Evolutionary conservation across 2,113 vertebrate genomes (phyloP).

Genomic region (Eolophus roseicapilla): DNA sequence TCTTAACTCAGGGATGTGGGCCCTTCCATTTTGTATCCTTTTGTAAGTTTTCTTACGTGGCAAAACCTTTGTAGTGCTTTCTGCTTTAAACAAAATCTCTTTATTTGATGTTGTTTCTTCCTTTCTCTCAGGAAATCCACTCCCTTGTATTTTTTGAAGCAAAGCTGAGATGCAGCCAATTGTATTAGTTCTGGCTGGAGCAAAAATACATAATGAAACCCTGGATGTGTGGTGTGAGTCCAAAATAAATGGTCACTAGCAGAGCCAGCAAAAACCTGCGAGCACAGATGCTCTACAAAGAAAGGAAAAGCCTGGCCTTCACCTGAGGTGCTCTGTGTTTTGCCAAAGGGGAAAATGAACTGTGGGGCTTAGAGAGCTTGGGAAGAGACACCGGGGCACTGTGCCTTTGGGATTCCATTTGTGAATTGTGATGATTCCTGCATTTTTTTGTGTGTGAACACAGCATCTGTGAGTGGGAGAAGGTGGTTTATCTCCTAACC

Average conservation of each 20-base stretch:
- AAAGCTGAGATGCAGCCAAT: slow-evolving; percentile 46
- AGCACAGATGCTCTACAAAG: neutral
- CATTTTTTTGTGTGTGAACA: neutral
- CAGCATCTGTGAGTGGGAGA: slow-evolving; percentile 2
- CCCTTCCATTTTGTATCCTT: neutral
- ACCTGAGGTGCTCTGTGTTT: neutral
- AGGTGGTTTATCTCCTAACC: slow-evolving; percentile 32
- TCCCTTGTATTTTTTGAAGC: neutral
- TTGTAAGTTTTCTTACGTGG: neutral
- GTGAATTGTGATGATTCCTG: neutral
- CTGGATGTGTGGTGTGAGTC: slow-evolving; percentile 19
- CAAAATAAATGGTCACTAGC: slow-evolving; percentile 57
- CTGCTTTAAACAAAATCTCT: neutral
- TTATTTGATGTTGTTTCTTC: neutral
- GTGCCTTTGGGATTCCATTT: neutral
- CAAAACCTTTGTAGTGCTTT: neutral
- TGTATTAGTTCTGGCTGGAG: slow-evolving; percentile 45
- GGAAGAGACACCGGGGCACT: neutral
- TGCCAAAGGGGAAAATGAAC: neutral
- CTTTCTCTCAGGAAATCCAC: slow-evolving; percentile 6
- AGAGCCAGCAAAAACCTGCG: slow-evolving; percentile 7
- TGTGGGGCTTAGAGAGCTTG: neutral
- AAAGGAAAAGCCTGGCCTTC: neutral
- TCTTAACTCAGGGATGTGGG: neutral
- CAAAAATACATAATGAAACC: slow-evolving; percentile 38